Conservation (phyloP, 2,888 invertebrate species). For the Hecatera dysodea region DNA sequence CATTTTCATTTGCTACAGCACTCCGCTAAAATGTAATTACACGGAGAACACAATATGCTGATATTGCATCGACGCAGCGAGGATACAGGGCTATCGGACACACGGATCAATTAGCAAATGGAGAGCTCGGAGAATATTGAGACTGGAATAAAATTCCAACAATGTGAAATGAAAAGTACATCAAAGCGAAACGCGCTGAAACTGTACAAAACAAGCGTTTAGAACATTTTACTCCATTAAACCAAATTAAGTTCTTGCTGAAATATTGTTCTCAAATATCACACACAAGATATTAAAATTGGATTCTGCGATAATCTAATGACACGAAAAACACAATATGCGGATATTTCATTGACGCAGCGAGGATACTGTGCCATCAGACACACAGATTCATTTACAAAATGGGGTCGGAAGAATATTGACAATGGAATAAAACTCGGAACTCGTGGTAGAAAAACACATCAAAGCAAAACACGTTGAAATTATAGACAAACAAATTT, state of each 20-base stretch:
- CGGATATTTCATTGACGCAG: slow-evolving; percentile 42
- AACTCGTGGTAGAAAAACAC: background rate
- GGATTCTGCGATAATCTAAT: slow-evolving; percentile 65
- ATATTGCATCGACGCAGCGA: slow-evolving; percentile 56
- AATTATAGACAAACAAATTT: too few species aligned
- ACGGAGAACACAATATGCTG: slow-evolving; percentile 64
- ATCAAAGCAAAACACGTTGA: too few species aligned
- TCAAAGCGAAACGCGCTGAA: background rate
- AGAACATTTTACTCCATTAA: too few species aligned
- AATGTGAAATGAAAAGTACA: background rate
- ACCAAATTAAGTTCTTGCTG: background rate
- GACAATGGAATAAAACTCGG: background rate
- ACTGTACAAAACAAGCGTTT: too few species aligned
- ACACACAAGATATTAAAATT: slow-evolving; percentile 7
- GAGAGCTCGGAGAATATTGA: slow-evolving; percentile 10
- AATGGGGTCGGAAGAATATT: slow-evolving; percentile 21
- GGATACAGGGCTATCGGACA: slow-evolving; percentile 40
- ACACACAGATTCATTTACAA: slow-evolving; percentile 23
- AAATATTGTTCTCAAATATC: background rate
- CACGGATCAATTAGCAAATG: slow-evolving; percentile 34
- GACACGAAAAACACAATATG: slow-evolving; percentile 41
- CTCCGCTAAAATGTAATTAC: slow-evolving; percentile 67
- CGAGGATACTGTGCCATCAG: slow-evolving; percentile 40
- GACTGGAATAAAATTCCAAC: background rate
- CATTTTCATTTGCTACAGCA: slow-evolving; percentile 59